Conservation (phyloP, 2,797 vertebrate species). For the Enteromius radiatus region DNA sequence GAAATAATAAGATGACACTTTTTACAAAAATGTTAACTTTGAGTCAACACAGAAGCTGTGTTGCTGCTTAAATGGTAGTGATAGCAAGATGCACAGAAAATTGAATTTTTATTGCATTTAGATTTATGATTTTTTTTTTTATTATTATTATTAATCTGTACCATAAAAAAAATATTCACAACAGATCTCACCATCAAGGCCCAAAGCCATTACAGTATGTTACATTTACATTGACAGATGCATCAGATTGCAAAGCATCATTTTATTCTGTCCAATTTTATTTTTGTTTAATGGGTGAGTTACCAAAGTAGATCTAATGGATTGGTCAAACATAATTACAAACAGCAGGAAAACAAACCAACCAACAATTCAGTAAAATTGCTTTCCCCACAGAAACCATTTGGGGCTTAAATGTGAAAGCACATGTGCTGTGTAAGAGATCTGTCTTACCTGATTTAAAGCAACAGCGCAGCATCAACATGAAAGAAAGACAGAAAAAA, state of each 20-base stretch:
- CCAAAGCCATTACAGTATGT: neutral
- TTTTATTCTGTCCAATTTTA: neutral
- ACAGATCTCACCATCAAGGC: neutral
- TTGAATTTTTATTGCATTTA: neutral
- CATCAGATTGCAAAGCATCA: neutral
- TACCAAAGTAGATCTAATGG: constrained; percentile 9
- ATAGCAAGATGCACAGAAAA: neutral
- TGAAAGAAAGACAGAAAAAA: constrained; percentile 65
- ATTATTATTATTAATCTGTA: neutral
- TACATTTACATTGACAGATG: neutral
- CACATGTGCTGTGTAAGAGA: neutral
- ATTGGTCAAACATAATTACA: constrained; percentile 24
- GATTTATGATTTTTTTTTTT: neutral
- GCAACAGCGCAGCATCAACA: constrained; percentile 59
- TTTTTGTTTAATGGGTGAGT: neutral
- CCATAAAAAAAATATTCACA: neutral
- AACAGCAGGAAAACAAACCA: constrained; percentile 1
- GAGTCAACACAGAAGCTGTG: neutral
- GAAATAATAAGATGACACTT: neutral
- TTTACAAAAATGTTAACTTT: neutral
- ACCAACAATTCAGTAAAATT: constrained; percentile 18
- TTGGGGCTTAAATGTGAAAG: neutral
- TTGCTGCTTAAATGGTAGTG: neutral
- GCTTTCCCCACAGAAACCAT: constrained; percentile 14
- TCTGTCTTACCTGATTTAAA: constrained; percentile 69